Evolutionary conservation across 2,797 vertebrate genomes (phyloP).

Genomic region (Glyptemys insculpta): DNA sequence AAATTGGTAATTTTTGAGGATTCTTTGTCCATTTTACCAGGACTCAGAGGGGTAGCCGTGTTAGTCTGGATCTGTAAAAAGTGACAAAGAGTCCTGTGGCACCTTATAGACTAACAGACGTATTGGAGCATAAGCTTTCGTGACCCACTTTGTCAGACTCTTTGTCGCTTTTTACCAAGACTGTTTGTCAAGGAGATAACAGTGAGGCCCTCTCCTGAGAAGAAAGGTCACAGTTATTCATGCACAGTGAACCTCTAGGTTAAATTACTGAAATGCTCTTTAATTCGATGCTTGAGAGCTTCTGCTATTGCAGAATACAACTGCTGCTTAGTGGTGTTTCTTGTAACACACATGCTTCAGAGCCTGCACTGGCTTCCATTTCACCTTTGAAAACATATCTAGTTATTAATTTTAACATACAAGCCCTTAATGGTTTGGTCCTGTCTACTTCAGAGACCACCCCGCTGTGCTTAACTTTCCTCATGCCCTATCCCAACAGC

Average conservation of each 20-base stretch:
- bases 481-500: not conserved
- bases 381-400: not conserved
- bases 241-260: not conserved
- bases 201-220: not conserved
- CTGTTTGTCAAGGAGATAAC: not conserved
- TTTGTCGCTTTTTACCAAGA: no score
- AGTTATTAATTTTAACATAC: not conserved
- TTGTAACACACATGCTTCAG: not conserved
- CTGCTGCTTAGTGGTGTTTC: not conserved
- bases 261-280: not conserved
- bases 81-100: no score
- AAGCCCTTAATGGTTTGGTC: not conserved
- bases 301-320: not conserved
- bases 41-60: no score
- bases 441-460: not conserved
- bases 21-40: not conserved
- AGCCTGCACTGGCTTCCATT: not conserved
- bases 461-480: not conserved
- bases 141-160: no score
- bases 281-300: not conserved
- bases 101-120: no score
- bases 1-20: not conserved
- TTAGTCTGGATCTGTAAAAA: no score
- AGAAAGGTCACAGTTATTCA: not conserved
- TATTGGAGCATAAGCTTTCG: no score